A percentile compares a stretch with the other conserved stretches of the same genome.
Conservation (phyloP, 2,113 vertebrate species). For the Rhabdomys dilectus region DNA sequence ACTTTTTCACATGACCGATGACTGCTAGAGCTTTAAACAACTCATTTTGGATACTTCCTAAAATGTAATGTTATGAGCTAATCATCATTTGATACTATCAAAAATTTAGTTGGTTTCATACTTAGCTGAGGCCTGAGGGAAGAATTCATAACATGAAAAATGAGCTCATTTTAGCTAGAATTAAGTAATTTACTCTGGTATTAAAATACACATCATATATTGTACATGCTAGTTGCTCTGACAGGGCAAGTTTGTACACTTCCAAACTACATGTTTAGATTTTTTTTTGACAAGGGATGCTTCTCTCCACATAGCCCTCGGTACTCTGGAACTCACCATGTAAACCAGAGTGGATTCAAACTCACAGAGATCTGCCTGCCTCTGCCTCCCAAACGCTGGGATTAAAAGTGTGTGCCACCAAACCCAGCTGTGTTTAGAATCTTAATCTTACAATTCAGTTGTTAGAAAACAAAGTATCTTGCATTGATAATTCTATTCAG, state of each 20-base stretch:
- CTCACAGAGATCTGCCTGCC: background rate
- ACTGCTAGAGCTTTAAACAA: background rate
- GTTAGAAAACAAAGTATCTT: background rate
- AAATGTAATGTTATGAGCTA: background rate
- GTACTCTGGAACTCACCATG: background rate
- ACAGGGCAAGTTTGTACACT: background rate
- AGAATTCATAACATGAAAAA: conserved; percentile 19
- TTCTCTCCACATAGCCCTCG: background rate
- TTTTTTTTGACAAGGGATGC: background rate
- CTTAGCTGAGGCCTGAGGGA: conserved; percentile 49
- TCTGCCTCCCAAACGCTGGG: background rate
- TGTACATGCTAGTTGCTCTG: accelerated
- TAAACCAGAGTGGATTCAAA: background rate
- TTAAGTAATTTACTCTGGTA: background rate
- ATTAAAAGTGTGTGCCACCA: background rate
- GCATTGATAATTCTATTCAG: background rate
- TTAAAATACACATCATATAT: background rate
- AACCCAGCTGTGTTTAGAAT: background rate
- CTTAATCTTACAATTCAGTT: background rate
- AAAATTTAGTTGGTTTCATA: conserved; percentile 28
- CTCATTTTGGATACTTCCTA: conserved; percentile 29
- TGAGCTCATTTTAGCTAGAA: background rate
- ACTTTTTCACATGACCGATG: background rate
- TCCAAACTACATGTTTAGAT: background rate
- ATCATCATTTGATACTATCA: conserved; percentile 1